Conservation (phyloP, 2,113 vertebrate species). For the Felis chaus region DNA sequence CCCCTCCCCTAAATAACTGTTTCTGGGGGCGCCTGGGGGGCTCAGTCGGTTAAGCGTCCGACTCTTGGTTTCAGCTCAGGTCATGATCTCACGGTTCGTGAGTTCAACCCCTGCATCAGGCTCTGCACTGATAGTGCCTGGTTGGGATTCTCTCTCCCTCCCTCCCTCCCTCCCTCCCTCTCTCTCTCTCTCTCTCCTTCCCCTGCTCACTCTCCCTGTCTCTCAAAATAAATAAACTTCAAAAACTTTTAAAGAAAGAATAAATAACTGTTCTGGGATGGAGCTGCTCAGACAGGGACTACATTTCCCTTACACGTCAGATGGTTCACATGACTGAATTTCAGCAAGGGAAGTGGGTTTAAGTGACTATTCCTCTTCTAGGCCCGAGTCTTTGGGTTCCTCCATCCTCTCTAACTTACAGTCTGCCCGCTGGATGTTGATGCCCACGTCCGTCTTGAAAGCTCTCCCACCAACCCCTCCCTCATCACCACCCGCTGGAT, state of each 20-base stretch:
- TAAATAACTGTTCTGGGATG: neutral
- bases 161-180: no score
- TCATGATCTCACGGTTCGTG: no score
- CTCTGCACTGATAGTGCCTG: no score
- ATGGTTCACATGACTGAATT: neutral
- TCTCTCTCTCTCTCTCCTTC: no score
- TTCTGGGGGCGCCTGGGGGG: neutral
- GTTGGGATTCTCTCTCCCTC: no score
- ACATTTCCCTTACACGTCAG: neutral
- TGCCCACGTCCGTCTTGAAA: neutral
- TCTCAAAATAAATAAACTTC: no score
- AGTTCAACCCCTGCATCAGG: no score
- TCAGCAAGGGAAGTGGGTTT: neutral
- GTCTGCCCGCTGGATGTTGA: neutral
- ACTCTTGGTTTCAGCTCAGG: no score
- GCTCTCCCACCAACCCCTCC: neutral
- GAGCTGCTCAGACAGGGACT: neutral
- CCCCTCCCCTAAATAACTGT: neutral
- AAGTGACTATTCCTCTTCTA: constrained; percentile 23
- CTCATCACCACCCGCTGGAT: neutral
- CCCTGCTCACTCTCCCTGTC: no score
- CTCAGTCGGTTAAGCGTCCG: no score
- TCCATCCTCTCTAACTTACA: neutral
- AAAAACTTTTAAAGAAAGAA: no score
- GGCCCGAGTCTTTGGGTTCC: neutral